Evolutionary conservation across 1,140 invertebrate species (phyloP).

Genomic region (Bombus pyrosoma): DNA sequence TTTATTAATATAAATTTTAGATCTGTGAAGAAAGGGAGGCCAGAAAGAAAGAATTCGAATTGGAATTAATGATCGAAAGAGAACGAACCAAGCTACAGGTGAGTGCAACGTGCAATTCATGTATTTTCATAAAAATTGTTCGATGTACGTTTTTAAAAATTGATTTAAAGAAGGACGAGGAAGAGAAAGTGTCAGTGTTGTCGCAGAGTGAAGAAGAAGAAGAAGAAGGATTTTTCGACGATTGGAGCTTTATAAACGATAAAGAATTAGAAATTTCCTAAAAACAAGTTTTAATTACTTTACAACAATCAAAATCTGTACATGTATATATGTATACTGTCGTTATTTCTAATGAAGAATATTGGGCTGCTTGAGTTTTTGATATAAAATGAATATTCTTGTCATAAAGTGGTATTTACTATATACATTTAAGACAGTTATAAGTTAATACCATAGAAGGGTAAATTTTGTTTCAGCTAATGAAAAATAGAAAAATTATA

Average conservation of each 20-base stretch:
- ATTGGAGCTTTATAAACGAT: neutral
- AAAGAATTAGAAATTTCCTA: neutral
- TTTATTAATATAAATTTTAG: conserved; percentile 37
- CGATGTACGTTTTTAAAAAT: neutral
- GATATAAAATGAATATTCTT: no score
- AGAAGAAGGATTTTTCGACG: neutral
- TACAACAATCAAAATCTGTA: no score
- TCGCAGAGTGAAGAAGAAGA: neutral
- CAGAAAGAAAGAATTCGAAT: conserved; percentile 54
- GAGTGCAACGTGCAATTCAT: neutral
- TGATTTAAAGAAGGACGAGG: neutral
- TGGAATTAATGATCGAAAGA: conserved; percentile 53
- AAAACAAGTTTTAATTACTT: no score
- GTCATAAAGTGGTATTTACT: no score
- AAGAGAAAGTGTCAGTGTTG: neutral
- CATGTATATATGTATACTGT: no score
- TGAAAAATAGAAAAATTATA: no score
- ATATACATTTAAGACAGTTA: no score
- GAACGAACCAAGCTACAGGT: conserved; percentile 43
- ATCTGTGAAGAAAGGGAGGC: conserved; percentile 59
- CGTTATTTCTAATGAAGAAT: no score
- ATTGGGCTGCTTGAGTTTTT: no score
- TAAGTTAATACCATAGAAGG: no score
- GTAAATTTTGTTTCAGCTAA: no score
- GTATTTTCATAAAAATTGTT: neutral